Evolutionary conservation across 92 coral and sea anemone species (phyloP), one percentile per base, ranked within the genome.

Genomic region (Palythoa heliodiscus): DNA sequence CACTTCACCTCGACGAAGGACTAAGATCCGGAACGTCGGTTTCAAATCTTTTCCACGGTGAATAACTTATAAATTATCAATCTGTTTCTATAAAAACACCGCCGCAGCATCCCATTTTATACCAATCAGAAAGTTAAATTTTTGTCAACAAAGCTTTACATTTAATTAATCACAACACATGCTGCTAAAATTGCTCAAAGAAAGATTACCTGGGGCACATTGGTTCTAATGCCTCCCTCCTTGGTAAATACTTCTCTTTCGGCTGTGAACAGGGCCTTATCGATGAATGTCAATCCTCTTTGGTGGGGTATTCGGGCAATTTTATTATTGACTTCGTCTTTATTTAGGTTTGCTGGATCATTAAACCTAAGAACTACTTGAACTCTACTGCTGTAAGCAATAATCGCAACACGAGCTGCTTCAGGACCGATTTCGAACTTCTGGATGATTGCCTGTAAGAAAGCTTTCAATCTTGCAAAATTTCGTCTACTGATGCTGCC

Each of bases 391-490:
- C 82, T 76, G 82, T 76, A 76, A 19, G 68, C 69, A 55, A 54
- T 20, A 76, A 76, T 55, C 7, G 82, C 82, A 29, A 76, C 52
- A 25, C 54, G 68, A 29, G 82, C 82, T 58, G 67, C 66, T 10
- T 54, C 82, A 40, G 82, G 82, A 4, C 67, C 82, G 14, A 76
- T 76, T 38, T 76, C 68, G 54, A 76, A 76, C 54, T 76, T 63
- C 19, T 55, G 19, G 43, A 54, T n/a, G 39, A 76, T 76, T 53
- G 69, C 69, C 48, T 15, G 13, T 25, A 76, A 55, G 82, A 76
- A 76, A 76, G 13, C 82, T 25, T 54, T 76, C 82, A 76, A 12
- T 35, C 48, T 53, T 20, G 1, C 15, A 43, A 43, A 76, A 69
- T 76, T 76, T 54, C 16, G 4, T 25, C 82, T 15, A 15, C 82